Percentiles rank a stretch among this genome's conserved stretches.
Conservation (phyloP, 1,140 invertebrate genomes). For the Meloidogyne chitwoodi region DNA sequence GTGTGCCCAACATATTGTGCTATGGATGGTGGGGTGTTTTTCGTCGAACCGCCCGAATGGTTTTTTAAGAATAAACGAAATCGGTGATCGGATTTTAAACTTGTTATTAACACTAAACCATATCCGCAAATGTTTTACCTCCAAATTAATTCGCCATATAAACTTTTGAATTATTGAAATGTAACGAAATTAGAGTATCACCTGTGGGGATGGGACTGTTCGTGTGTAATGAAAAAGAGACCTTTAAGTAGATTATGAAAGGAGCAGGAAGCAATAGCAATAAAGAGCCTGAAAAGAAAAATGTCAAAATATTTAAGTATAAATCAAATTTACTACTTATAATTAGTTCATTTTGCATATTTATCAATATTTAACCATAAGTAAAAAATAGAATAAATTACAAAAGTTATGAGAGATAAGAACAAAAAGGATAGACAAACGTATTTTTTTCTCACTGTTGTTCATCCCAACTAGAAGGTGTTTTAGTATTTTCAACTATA, state of each 20-base stretch:
- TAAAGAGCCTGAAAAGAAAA: no score
- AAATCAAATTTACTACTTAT: no score
- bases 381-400: neutral
- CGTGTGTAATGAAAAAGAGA: no score
- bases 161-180: neutral
- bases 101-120: neutral
- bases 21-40: conserved; percentile 46
- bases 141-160: neutral
- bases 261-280: no score
- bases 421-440: neutral
- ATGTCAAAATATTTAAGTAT: no score
- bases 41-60: conserved; percentile 52
- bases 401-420: neutral
- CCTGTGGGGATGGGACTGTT: no score
- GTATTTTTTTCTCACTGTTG: neutral
- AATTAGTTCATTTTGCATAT: neutral
- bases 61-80: conserved; percentile 37
- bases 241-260: no score
- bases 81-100: neutral
- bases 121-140: neutral
- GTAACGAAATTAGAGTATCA: no score
- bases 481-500: neutral
- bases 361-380: neutral
- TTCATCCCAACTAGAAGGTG: neutral
- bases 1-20: conserved; percentile 58